Evolutionary conservation across 2,888 invertebrate genomes (phyloP), one percentile per base, ranked within the genome.

Genomic region (Drosophila koepferae): DNA sequence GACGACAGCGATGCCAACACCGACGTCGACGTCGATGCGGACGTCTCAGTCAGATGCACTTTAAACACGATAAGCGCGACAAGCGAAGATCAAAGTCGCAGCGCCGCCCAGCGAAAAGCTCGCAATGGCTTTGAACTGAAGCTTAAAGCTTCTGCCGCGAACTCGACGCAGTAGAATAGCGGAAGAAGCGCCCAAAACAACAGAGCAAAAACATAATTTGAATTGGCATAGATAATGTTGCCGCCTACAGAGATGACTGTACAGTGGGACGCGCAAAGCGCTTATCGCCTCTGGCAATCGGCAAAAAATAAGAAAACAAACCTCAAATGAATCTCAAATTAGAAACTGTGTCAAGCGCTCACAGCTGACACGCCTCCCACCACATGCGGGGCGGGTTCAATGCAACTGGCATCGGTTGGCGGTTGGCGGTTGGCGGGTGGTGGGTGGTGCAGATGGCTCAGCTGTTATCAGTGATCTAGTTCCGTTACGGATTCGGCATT

Each of bases 301-400:
- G 7, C 40, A 5, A 54, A 36, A 23, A 36, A 51, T 34, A 34
- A 34, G 3, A 34, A 51, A 49, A 34, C 10, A 12, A 36, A 18
- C 14, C 7, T 2, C 7, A 46, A 48, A 16, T 6, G 34, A 66
- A 66, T 16, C 28, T 34, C 14, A 66, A 66, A 62, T 31, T 20
- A 18, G 55, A 62, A 78, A 78, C 62, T 78, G 77, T 78, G 77
- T 78, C 77, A 78, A 78, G 76, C 77, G 64, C 65, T 70, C 66
- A 63, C 54, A 34, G 68, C 68, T 40, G 68, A 5, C 55, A 40
- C 44, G 67, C 40, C 66, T 54, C 23, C 34, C 38, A 20, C 36
- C 38, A 40, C 58, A 51, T 41, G n/a, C 28, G n/a, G 23, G 54
- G 23, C 28, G 55, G 38, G 46, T 14, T 36, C 23, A 44, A n/a